These are phyloP conservation scores for Eilema caniola DNA, from an alignment of 2,888 invertebrate genomes.

Conservation along the genomic window DNA sequence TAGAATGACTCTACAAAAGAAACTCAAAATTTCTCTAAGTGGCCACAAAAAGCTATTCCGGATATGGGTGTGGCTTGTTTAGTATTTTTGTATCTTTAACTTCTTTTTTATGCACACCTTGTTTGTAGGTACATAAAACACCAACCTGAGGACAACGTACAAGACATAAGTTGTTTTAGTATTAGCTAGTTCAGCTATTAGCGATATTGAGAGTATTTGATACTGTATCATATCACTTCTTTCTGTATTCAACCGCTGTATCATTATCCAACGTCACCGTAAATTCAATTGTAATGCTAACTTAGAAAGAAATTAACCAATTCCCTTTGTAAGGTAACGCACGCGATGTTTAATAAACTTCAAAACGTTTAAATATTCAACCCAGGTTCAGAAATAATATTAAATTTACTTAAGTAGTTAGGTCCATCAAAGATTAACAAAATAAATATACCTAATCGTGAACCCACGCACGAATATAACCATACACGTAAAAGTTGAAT, in stretches of 20 bases:
- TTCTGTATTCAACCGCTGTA: not conserved
- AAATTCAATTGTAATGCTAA: not conserved
- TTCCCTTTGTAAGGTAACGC: not conserved
- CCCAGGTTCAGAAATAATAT: not conserved
- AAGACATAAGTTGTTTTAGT: not conserved
- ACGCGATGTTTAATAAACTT: not conserved
- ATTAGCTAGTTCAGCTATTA: too few species aligned
- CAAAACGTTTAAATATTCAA: not conserved
- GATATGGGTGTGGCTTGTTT: not conserved
- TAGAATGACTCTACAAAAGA: not conserved
- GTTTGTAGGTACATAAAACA: not conserved
- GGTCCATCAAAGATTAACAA: not conserved
- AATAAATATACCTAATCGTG: not conserved
- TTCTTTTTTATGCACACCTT: not conserved
- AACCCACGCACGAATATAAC: not conserved
- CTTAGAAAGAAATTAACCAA: not conserved
- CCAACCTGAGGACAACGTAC: not conserved
- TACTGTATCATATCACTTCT: too few species aligned
- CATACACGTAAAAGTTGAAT: not conserved
- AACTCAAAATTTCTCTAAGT: not conserved
- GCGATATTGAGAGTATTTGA: too few species aligned
- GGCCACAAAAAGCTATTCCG: not conserved
- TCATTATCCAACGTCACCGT: not conserved
- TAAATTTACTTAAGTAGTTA: not conserved
- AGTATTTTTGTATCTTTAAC: not conserved